Base-by-base conservation (phyloP, 2,797 vertebrate genomes). In the Ptychobarbus kaznakovi region DNA sequence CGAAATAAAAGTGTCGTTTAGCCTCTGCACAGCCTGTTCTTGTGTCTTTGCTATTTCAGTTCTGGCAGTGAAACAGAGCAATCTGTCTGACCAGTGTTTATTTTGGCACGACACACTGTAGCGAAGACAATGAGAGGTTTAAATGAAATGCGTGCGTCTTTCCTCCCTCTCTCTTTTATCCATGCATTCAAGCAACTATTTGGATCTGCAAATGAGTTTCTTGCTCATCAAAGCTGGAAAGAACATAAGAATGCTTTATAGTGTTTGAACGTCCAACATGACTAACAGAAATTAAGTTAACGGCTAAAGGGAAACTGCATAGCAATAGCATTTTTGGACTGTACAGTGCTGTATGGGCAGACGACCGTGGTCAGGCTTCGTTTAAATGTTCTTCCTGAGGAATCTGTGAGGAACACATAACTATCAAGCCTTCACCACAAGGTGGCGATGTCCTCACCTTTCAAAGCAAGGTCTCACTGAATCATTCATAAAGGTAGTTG, bases 161-260 rank as follows among this genome's bases (percentile, higher is more conserved):
- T 38, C 53, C 56, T 25, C 56, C 42, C 32, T 58, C 66, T 28
- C 53, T 32, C 35, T 40, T 53, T 72, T 20, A 65, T 11, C 42
- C 44, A 70, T 58, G 63, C 86, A 82, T 72, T 70, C 65, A 77
- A 51, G 80, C 79, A 82, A 85, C 85, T 86, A 83, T 86, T 86
- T 88, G 70, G 63, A 87, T 80, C 56, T 42, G 66, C 63, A 75
- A 40, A 83, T 46, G 65, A 69, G 72, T 81, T 89, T 79, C 86
- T 86, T 87, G 81, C 68, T 86, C 78, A 84, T 82, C 79, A 68
- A 68, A 76, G 77, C 80, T 70, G 65, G 72, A 89, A 85, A 84
- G 32, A 77, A 87, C 80, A 53, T 49, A 81, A 66, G 13, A 65
- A 58, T 44, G 25, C 61, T 81, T 32, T 32, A 20, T 69, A 49